Conservation (phyloP, 2,888 invertebrate species). For the Dioctria linearis region DNA sequence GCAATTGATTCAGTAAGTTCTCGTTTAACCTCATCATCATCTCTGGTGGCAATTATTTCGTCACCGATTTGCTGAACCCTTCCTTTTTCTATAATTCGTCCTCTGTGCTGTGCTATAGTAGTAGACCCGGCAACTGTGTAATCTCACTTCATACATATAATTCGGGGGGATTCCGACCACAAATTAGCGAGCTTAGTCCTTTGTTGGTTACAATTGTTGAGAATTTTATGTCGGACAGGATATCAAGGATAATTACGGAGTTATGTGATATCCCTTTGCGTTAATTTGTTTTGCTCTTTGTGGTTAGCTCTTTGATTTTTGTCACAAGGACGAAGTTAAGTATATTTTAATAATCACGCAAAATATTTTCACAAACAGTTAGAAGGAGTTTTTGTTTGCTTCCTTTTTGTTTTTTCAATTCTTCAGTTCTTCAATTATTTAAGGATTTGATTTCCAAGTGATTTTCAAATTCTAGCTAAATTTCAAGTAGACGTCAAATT, state of each 20-base stretch:
- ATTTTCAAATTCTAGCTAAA: too few species aligned
- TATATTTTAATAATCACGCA: not conserved
- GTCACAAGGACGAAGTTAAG: not conserved
- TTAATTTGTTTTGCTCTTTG: conserved; percentile 35
- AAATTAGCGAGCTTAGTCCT: conserved; percentile 41
- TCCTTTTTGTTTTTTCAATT: too few species aligned
- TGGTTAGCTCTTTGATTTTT: conserved; percentile 39
- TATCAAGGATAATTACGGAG: conserved; percentile 39
- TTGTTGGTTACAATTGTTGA: conserved; percentile 31
- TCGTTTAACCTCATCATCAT: conserved; percentile 43
- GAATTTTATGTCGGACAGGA: conserved; percentile 14
- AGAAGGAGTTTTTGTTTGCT: too few species aligned
- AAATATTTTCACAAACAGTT: not conserved
- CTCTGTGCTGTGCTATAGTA: not conserved
- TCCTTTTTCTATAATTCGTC: not conserved
- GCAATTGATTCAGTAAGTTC: conserved; percentile 43
- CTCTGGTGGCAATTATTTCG: conserved; percentile 33
- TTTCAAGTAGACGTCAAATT: too few species aligned
- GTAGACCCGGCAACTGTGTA: conserved; percentile 16
- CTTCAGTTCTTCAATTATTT: too few species aligned
- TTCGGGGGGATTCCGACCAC: not conserved
- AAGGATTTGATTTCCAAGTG: too few species aligned
- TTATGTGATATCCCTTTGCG: conserved; percentile 37
- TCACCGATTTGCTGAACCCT: conserved; percentile 35
- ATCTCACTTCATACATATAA: not conserved